phyloP scores from a whole-genome alignment of 2,888 invertebrate species.

The Polyommatus iphigenia region DNA sequence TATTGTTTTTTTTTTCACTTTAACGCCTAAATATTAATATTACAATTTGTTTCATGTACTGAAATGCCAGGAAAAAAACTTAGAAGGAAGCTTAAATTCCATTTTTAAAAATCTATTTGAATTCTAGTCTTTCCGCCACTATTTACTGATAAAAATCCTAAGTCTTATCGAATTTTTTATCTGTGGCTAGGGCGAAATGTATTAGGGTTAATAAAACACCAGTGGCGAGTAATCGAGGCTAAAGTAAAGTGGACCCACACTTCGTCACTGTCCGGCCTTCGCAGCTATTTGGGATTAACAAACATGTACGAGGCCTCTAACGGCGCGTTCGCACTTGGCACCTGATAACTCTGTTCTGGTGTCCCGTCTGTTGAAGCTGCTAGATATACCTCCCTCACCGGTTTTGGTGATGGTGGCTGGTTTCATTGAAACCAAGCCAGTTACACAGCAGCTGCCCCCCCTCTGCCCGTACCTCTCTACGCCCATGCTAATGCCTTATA shows the following conservation, averaged over 20 bases:
- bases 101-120: not conserved
- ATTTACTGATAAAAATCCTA: conserved; percentile 13
- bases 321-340: not conserved
- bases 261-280: conserved; percentile 64
- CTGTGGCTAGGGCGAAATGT: conserved; percentile 32
- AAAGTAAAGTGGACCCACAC: conserved; percentile 49
- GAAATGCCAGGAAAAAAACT: not conserved
- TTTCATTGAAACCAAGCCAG: too few relatives aligned
- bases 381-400: not conserved
- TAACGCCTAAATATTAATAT: not conserved
- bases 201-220: conserved; percentile 46
- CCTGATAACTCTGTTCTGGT: not conserved
- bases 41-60: not conserved
- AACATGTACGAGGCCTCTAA: conserved; percentile 57
- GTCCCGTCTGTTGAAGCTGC: not conserved
- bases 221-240: conserved; percentile 43
- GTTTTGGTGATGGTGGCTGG: too few relatives aligned
- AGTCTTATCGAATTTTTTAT: conserved; percentile 16
- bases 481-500: too few relatives aligned
- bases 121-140: not conserved
- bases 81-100: not conserved
- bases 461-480: too few relatives aligned
- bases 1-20: not conserved
- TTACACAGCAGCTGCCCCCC: too few relatives aligned
- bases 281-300: conserved; percentile 67